Base-by-base conservation (phyloP, 2,888 invertebrate species). In the Sturmia bella region DNA sequence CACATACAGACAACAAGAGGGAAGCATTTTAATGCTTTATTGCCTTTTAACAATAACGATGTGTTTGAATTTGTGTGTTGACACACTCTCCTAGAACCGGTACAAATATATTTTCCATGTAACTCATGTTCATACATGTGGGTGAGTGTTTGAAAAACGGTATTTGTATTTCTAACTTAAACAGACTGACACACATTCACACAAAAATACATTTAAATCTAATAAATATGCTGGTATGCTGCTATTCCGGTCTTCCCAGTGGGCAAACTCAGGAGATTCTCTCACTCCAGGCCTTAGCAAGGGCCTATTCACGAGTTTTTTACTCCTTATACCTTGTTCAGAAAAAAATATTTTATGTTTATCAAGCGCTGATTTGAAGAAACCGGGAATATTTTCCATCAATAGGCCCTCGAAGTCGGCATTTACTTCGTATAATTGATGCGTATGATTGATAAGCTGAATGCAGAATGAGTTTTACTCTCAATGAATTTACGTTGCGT, bases 21-120 rank as follows among this genome's bases (percentile, higher is more conserved):
- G 19, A 50, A 70, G 32, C 39, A 68, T 68, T 81, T 76, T 63
- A 69, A 81, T 69, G 73, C 56, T 74, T 77, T 76, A 72, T 61
- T 76, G 76, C 76, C 73, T 69, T 73, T 52, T 27, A 48, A 77
- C 68, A 73, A 75, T 57, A 41, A 56, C 11, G 17, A 56, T 63
- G 45, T 64, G 68, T 75, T 52, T 41, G 19, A 19, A 63, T 52
- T 50, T 39, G 21, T 48, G 50, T 73, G 52, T 73, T 63, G 43
- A 54, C 43, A 64, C 21, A 64, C 54, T 45, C 43, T n/a, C 9
- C n/a, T 43, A 43, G 52, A 32, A 32, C 19, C 19, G 52, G 41
- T 12, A n/a, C 9, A 63, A 63, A 43, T 32, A 27, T 41, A 43
- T 61, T 19, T 7, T 43, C 15, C 21, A 11, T 12, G 21, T 13